These are phyloP conservation scores for Calidris pygmaea DNA, from an alignment of 2,113 vertebrate genomes.

Conservation along the genomic window DNA sequence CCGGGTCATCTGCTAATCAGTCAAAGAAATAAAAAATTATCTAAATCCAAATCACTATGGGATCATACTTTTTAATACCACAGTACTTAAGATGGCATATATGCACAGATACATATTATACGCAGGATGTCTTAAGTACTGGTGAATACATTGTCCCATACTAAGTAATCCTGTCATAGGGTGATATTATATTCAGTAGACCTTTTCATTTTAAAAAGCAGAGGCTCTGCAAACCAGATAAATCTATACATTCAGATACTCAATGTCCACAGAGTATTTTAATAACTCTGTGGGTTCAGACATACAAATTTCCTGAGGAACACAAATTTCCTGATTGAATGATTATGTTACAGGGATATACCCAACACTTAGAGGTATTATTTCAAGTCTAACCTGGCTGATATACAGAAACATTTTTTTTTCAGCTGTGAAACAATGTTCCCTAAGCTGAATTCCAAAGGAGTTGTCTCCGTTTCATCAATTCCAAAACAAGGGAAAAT, in stretches of 20 bases:
- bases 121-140: neutral
- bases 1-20: neutral
- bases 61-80: neutral
- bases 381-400: neutral
- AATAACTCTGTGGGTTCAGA: neutral
- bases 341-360: neutral
- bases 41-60: neutral
- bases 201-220: neutral
- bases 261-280: neutral
- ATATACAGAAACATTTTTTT: neutral
- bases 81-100: neutral
- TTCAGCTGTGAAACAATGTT: neutral
- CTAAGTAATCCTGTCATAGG: neutral
- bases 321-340: neutral
- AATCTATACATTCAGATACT: neutral
- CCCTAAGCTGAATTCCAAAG: neutral
- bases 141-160: neutral
- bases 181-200: neutral
- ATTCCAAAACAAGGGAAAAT: neutral
- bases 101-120: neutral
- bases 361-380: neutral
- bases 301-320: neutral
- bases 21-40: neutral
- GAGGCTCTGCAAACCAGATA: neutral
- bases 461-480: neutral